Evolutionary conservation across 2,888 invertebrate genomes (phyloP).

Genomic region (Drosophila anomalata): DNA sequence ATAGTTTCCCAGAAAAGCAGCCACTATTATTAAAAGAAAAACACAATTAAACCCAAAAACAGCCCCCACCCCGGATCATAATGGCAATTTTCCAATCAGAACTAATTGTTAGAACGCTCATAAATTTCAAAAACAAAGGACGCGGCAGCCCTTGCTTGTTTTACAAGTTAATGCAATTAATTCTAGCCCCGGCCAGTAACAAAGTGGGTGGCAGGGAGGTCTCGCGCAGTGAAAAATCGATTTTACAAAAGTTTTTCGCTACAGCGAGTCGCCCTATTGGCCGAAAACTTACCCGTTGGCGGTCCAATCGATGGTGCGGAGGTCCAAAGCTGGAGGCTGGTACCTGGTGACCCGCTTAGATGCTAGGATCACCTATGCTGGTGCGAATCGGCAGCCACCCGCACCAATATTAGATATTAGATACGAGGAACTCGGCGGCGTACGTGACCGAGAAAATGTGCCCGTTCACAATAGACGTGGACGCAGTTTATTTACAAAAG

Average conservation of each 20-base stretch:
- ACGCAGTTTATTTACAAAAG: conserved; percentile 71
- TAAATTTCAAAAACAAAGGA: not conserved
- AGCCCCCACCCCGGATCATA: not conserved
- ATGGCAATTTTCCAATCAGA: not conserved
- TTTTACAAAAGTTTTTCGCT: conserved; percentile 47
- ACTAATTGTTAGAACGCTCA: not conserved
- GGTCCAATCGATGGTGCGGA: not conserved
- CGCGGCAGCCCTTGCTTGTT: not conserved
- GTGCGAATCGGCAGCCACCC: not conserved
- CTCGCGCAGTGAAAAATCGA: conserved; percentile 63
- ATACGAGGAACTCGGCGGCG: conserved; percentile 50
- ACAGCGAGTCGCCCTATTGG: conserved; percentile 1
- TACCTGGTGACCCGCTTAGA: not conserved
- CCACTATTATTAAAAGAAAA: not conserved
- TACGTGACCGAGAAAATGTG: conserved; percentile 71
- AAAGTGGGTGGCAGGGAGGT: conserved; percentile 1
- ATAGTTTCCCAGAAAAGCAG: not conserved
- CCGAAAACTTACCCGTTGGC: conserved; percentile 50
- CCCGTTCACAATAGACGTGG: conserved; percentile 67
- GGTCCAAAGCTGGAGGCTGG: not conserved
- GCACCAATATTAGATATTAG: conserved; percentile 19
- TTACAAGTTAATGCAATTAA: conserved; percentile 38
- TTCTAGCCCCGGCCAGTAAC: conserved; percentile 22
- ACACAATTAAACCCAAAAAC: not conserved
- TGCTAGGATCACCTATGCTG: conserved; percentile 10